Evolutionary conservation across 2,113 vertebrate species (phyloP), one percentile per base, ranked within the genome.

Genomic region (Carassius auratus): DNA sequence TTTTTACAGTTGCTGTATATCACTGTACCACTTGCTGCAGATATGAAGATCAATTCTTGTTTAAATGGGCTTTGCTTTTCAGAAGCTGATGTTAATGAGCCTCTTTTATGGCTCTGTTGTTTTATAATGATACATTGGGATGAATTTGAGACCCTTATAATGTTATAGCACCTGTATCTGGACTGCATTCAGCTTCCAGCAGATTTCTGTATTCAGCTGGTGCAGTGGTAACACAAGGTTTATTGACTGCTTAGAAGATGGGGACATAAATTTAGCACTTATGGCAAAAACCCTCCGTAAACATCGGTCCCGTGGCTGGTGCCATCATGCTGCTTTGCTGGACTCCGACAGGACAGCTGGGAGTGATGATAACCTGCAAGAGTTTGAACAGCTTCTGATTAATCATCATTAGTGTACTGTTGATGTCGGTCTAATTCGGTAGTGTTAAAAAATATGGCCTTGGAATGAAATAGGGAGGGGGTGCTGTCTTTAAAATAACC

Each of bases 251-350:
- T n/a, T 87, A 88, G 82, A n/a, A 83, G 83, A 82, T n/a, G 87
- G 14, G 86, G 77, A 79, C 90, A 91, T 90, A 85, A 64, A 91
- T 90, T 85, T 89, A 91, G 86, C 88, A 85, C 85, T 91, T n/a
- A n/a, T 84, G 90, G 82, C 89, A n/a, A 84, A 84, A 87, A 84
- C 83, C 81, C 66, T 81, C 48, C 68, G 62, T 84, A 52, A 87
- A 50, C 88, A 88, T 86, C 61, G 64, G 77, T 64, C 83, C 88
- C 80, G 10, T 33, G 86, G 87, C 86, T 69, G 75, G 42, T 90
- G 91, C 89, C 90, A 91, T 86, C 90, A 90, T 87, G 89, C 90
- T 91, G 83, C 81, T 86, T 91, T 90, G 91, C 86, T 87, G 78
- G 88, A 86, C 83, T 19, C 76, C 38, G n/a, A 81, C 36, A 75